These are phyloP conservation scores for Theretra japonica DNA, from an alignment of 2,888 invertebrate species.

Conservation along the genomic window DNA sequence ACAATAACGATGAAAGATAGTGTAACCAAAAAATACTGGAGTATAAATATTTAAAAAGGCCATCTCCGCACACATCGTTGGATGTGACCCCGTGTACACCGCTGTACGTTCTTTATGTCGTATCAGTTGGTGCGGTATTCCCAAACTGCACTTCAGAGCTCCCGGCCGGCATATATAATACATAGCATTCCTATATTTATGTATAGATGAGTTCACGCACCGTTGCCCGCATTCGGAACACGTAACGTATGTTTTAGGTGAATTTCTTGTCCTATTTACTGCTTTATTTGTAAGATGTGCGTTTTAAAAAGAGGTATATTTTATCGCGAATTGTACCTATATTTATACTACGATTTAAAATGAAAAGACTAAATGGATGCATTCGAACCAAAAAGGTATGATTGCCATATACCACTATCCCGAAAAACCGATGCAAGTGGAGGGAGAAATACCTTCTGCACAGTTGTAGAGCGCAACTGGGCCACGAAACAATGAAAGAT, in stretches of 20 bases:
- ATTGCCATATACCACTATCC: no score
- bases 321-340: neutral
- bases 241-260: constrained; percentile 70
- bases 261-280: constrained; percentile 56
- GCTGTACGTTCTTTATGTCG: constrained; percentile 72
- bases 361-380: no score
- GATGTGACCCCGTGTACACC: constrained; percentile 46
- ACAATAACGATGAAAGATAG: no score
- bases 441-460: no score
- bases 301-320: constrained; percentile 19
- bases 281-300: constrained; percentile 28
- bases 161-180: constrained; percentile 64
- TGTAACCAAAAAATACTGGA: neutral
- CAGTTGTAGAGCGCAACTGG: no score
- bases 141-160: constrained; percentile 83
- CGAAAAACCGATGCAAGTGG: no score
- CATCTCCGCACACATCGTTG: constrained; percentile 45
- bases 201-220: constrained; percentile 45
- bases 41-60: constrained; percentile 13
- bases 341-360: no score
- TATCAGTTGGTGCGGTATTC: constrained; percentile 84
- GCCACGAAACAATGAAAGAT: no score
- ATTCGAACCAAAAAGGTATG: no score
- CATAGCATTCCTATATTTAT: constrained; percentile 47
- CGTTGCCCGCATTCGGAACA: constrained; percentile 61